Evolutionary conservation across 2,797 vertebrate species (phyloP).

Genomic region (Arremon aurantiirostris): DNA sequence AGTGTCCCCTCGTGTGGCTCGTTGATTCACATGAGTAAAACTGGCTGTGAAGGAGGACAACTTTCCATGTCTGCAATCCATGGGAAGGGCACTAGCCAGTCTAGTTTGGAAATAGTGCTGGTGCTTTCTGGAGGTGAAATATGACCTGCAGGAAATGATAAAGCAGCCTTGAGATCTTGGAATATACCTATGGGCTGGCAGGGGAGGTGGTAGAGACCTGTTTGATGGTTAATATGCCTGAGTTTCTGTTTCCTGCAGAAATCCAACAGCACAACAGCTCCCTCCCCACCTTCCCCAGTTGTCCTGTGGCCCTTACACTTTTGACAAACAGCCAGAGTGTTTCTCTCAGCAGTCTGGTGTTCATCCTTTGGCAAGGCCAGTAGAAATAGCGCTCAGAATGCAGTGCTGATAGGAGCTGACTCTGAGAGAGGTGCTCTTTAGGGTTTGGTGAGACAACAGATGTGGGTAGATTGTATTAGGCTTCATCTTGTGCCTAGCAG

Average conservation of each 20-base stretch:
- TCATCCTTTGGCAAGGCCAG: background rate
- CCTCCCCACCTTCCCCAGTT: background rate
- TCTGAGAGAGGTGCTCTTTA: background rate
- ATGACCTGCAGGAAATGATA: background rate
- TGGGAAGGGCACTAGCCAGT: background rate
- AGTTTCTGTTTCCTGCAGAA: background rate
- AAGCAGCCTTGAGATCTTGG: background rate
- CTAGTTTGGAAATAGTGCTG: background rate
- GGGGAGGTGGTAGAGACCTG: background rate
- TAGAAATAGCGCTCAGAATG: background rate
- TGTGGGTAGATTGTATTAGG: background rate
- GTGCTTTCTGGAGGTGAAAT: background rate
- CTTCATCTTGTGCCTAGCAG: background rate
- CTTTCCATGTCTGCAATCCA: background rate
- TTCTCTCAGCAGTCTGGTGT: background rate
- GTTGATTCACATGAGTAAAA: background rate
- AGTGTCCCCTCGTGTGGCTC: background rate
- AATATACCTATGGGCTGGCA: background rate
- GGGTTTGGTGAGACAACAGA: background rate
- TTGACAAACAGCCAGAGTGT: background rate
- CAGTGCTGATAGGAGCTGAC: background rate
- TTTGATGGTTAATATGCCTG: background rate
- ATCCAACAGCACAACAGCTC: rapidly evolving
- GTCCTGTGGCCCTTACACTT: background rate
- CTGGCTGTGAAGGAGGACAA: background rate